Conservation (phyloP, 2,113 vertebrate genomes). For the Neodon shergylaensis region DNA sequence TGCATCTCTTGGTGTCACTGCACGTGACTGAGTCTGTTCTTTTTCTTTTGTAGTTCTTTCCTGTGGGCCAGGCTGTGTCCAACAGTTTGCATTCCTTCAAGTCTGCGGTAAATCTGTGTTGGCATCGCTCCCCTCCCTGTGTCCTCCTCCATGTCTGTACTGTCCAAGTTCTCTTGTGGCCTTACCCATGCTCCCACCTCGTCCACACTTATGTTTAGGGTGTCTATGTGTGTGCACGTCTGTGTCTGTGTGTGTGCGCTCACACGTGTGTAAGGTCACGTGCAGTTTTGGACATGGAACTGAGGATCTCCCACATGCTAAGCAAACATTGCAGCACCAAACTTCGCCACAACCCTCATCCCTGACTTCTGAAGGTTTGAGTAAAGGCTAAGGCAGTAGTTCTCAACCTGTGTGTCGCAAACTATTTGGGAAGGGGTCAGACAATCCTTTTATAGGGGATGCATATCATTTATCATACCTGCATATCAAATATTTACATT, state of each 20-base stretch:
- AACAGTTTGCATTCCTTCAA: conserved; percentile 90
- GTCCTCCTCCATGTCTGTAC: not conserved
- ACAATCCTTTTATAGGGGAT: not conserved
- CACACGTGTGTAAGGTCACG: not conserved
- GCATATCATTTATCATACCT: not conserved
- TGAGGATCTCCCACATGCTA: not conserved
- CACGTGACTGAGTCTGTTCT: conserved; percentile 67
- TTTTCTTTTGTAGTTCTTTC: conserved; percentile 91
- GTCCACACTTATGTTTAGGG: not conserved
- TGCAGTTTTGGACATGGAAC: not conserved
- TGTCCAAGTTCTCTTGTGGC: not conserved
- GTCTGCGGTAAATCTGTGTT: conserved; percentile 89
- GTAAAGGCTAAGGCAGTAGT: not conserved
- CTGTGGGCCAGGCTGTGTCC: conserved; percentile 88
- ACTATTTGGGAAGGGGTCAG: not conserved
- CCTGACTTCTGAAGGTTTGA: not conserved
- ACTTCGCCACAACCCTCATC: not conserved
- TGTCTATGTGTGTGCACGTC: not conserved
- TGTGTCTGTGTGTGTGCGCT: not conserved
- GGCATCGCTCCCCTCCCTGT: not conserved
- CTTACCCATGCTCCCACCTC: not conserved
- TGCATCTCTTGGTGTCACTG: not conserved
- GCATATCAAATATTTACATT: not conserved
- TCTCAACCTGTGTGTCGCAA: not conserved
- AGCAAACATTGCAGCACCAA: not conserved